phyloP scores from a whole-genome alignment of 2,888 invertebrate genomes.

The Bugula neritina region DNA sequence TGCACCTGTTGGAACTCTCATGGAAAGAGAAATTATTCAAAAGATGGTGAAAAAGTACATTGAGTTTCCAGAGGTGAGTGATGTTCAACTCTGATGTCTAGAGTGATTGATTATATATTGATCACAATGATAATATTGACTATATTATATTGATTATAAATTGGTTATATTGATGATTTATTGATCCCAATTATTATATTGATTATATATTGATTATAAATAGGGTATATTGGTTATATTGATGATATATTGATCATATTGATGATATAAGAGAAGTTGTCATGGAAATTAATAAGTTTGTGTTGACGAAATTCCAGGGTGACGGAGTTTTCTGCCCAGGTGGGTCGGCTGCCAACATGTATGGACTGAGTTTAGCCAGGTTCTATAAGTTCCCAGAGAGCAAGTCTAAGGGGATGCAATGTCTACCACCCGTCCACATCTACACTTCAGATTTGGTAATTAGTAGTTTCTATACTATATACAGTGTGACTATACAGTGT shows the following conservation, averaged over 20 bases:
- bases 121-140: too few relatives aligned
- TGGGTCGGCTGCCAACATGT: slow-evolving; percentile 66
- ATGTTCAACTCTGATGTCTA: neutral
- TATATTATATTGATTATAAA: too few relatives aligned
- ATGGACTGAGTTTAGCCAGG: slow-evolving; percentile 77
- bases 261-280: too few relatives aligned
- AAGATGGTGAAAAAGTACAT: slow-evolving; percentile 34
- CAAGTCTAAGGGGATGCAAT: slow-evolving; percentile 68
- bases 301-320: slow-evolving; percentile 7
- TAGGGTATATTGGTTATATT: too few relatives aligned
- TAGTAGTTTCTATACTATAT: too few relatives aligned
- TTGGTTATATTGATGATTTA: too few relatives aligned
- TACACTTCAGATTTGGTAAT: slow-evolving; percentile 80
- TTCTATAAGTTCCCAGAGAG: slow-evolving; percentile 66
- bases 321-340: slow-evolving; percentile 26
- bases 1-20: slow-evolving; percentile 43
- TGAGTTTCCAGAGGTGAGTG: neutral
- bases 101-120: too few relatives aligned
- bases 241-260: too few relatives aligned
- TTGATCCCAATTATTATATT: too few relatives aligned
- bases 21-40: slow-evolving; percentile 41
- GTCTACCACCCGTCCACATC: slow-evolving; percentile 66
- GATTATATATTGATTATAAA: too few relatives aligned
- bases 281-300: too few relatives aligned
- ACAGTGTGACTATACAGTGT: too few relatives aligned